Percentiles rank a stretch among this genome's conserved stretches.
phyloP scores from a whole-genome alignment of 2,888 invertebrate species.

The Acanthococcus lagerstroemiae region DNA sequence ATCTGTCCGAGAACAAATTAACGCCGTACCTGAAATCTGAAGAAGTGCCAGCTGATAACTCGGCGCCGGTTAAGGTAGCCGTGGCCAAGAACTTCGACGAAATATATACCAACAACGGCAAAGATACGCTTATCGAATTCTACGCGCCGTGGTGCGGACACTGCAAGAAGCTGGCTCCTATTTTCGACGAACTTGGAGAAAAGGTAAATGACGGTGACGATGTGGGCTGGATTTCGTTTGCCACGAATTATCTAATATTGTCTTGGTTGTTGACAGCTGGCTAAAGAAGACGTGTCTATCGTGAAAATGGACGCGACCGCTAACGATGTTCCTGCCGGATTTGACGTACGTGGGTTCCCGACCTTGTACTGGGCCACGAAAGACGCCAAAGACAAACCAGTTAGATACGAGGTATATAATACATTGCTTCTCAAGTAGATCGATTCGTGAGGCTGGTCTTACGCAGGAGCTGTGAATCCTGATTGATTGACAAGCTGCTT shows the following conservation, averaged over 20 bases:
- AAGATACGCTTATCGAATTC: slow-evolving; percentile 94
- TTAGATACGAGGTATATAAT: slow-evolving; percentile 64
- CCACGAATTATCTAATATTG: background rate
- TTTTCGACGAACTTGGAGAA: slow-evolving; percentile 86
- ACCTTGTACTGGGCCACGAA: slow-evolving; percentile 93
- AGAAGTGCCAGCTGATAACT: slow-evolving; percentile 72
- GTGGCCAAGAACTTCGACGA: slow-evolving; percentile 97
- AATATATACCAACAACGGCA: slow-evolving; percentile 75
- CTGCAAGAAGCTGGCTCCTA: slow-evolving; percentile 89
- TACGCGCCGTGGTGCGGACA: slow-evolving; percentile 99
- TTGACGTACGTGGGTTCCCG: slow-evolving; percentile 93
- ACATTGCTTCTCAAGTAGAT: background rate
- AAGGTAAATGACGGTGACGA: slow-evolving; percentile 48
- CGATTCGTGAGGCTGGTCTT: too few relatives aligned
- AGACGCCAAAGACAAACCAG: slow-evolving; percentile 63
- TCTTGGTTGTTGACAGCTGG: slow-evolving; percentile 53
- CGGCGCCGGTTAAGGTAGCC: slow-evolving; percentile 73
- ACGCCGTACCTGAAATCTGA: slow-evolving; percentile 95
- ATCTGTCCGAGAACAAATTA: slow-evolving; percentile 68
- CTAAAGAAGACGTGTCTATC: slow-evolving; percentile 76
- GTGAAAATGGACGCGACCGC: slow-evolving; percentile 98
- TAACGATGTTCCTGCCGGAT: slow-evolving; percentile 88
- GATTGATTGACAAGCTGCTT: too few relatives aligned
- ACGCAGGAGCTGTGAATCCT: background rate
- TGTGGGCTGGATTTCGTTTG: slow-evolving; percentile 3